Base-by-base conservation (phyloP, 2,113 vertebrate genomes). In the Pseudopodoces humilis region DNA sequence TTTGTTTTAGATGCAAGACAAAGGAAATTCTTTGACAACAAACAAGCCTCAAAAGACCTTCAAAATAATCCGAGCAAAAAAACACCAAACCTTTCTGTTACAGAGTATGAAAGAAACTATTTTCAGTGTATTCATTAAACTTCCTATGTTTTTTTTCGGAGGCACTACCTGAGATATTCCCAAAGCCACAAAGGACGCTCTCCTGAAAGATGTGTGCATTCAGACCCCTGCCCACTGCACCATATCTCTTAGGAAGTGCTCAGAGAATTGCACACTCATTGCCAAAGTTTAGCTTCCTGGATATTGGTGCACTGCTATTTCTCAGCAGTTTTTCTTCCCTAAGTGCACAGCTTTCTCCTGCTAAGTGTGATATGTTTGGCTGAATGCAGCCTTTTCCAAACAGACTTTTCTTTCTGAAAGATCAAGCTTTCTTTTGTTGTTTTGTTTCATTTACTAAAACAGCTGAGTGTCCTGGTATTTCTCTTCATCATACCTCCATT, bases 11-110 rank as follows among this genome's bases (percentile, higher is more conserved):
- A 88, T 63, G 69, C 33, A 60, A 62, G 76, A 91, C 58, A 89
- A 94, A 78, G 60, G 62, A 89, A 95, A 79, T 23, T 19, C 35
- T 92, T 65, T 82, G 62, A 75, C 68, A 93, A 65, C 64, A 92
- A 93, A 85, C 37, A 88, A 88, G 13, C 7, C 24, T 85, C 55
- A 72, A 47, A 22, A 63, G 67, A 27, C 35, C 62, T 68, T 71
- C 78, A 62, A 94, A 88, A 85, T 5, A 63, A 52, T 7, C 9
- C 43, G 44, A 28, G 19, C 11, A 49, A 35, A 59, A 64, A 39
- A 31, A 15, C 1, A 8, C 9, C 9, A 31, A 65, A 33, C 11
- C 5, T 68, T 86, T 75, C 35, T 85, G 58, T 70, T 70, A 64
- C 44, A 83, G 44, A 22, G 39, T 63, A 70, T 33, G 62, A 83